These are phyloP conservation scores for Anguilla megastoma DNA, from an alignment of 2,797 vertebrate genomes.

Conservation along the genomic window DNA sequence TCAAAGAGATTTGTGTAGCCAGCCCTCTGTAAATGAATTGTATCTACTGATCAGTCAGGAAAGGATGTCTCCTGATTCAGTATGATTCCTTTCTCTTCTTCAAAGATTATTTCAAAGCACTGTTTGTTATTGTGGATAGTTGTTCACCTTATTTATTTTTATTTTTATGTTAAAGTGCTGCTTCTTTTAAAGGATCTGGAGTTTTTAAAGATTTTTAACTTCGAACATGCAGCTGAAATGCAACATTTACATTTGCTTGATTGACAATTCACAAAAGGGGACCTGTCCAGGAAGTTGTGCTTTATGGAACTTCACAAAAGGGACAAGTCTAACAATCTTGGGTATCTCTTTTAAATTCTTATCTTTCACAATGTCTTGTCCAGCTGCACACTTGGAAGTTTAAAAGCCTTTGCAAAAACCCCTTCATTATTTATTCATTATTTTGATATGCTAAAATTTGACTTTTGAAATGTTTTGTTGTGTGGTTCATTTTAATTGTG, in stretches of 20 bases:
- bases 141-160: background rate
- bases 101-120: conserved; percentile 8
- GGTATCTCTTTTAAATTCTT: background rate
- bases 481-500: background rate
- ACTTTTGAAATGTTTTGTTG: conserved; percentile 15
- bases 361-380: background rate
- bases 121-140: conserved; percentile 30
- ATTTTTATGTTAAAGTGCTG: background rate
- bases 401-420: conserved; percentile 36
- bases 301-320: background rate
- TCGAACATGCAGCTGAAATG: background rate
- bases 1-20: background rate
- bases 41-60: background rate
- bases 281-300: background rate
- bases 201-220: background rate
- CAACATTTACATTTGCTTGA: background rate
- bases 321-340: background rate
- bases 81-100: background rate
- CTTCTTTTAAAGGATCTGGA: background rate
- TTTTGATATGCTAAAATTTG: background rate
- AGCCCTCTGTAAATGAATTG: background rate
- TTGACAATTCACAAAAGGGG: background rate
- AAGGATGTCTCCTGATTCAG: background rate
- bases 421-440: conserved; percentile 20
- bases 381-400: conserved; percentile 1